Conservation (phyloP, 2,113 vertebrate species). For the Chaetodon auriga region DNA sequence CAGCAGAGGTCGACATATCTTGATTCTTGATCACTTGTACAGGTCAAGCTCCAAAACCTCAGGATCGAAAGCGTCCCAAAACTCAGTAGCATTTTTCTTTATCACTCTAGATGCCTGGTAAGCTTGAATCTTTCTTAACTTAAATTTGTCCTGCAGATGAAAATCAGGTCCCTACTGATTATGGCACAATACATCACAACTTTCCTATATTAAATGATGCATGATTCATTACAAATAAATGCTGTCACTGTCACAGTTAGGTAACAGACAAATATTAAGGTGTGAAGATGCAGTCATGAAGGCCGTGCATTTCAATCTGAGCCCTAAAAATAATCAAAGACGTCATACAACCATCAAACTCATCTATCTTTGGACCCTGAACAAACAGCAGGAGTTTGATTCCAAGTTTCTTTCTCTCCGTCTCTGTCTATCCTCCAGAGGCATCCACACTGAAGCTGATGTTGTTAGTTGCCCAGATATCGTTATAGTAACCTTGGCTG, state of each 20-base stretch:
- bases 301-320: slow-evolving; percentile 24
- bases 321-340: slow-evolving; percentile 34
- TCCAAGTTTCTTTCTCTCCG: slow-evolving; percentile 28
- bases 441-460: slow-evolving; percentile 30
- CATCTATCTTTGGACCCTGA: slow-evolving; percentile 19
- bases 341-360: slow-evolving; percentile 12
- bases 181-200: background rate
- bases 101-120: too few relatives aligned
- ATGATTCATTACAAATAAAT: background rate
- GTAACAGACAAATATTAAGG: background rate
- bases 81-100: too few relatives aligned
- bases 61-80: too few relatives aligned
- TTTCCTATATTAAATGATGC: background rate
- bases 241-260: background rate
- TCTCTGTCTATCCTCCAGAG: slow-evolving; percentile 24
- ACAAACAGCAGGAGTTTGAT: slow-evolving; percentile 32
- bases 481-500: slow-evolving; percentile 59
- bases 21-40: background rate
- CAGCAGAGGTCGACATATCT: too few relatives aligned
- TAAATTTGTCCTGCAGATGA: background rate
- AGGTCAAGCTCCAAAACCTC: background rate
- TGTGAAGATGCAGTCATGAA: background rate
- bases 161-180: background rate
- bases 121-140: too few relatives aligned
- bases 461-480: slow-evolving; percentile 59